These are phyloP conservation scores for Heterotis niloticus DNA, from an alignment of 2,113 vertebrate species.

Conservation along the genomic window DNA sequence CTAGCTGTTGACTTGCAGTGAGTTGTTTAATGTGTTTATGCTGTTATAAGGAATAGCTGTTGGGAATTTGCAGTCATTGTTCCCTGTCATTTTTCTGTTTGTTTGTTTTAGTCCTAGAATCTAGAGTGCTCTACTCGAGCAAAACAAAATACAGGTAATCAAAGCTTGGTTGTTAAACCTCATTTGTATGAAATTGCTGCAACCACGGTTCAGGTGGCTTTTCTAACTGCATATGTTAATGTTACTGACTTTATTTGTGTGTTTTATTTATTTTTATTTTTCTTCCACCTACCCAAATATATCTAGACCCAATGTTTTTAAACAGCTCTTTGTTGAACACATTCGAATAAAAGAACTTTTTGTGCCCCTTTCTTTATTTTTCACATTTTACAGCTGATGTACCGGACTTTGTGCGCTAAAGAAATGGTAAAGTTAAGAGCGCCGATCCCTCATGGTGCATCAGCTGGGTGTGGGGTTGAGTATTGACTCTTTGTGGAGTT, in stretches of 20 bases:
- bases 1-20: constrained; percentile 6
- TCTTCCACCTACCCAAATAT: not conserved
- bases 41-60: constrained; percentile 7
- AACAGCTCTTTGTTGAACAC: too few species aligned
- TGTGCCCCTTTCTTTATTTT: too few species aligned
- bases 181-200: not conserved
- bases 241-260: not conserved
- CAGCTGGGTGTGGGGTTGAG: too few species aligned
- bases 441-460: too few species aligned
- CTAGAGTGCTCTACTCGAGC: not conserved
- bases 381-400: too few species aligned
- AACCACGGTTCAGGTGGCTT: not conserved
- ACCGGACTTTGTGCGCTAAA: too few species aligned
- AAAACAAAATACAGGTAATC: not conserved
- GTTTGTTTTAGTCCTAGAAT: constrained; percentile 1
- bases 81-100: not conserved
- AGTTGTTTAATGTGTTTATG: constrained; percentile 1
- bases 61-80: constrained; percentile 9
- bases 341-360: too few species aligned
- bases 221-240: not conserved
- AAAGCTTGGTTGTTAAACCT: not conserved
- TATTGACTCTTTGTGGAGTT: too few species aligned
- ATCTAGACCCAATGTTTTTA: not conserved
- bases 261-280: too few species aligned
- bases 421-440: too few species aligned